Percentiles rank a stretch among this genome's conserved stretches.
Evolutionary conservation across 2,113 vertebrate genomes (phyloP).

Genomic region (Indri indri): DNA sequence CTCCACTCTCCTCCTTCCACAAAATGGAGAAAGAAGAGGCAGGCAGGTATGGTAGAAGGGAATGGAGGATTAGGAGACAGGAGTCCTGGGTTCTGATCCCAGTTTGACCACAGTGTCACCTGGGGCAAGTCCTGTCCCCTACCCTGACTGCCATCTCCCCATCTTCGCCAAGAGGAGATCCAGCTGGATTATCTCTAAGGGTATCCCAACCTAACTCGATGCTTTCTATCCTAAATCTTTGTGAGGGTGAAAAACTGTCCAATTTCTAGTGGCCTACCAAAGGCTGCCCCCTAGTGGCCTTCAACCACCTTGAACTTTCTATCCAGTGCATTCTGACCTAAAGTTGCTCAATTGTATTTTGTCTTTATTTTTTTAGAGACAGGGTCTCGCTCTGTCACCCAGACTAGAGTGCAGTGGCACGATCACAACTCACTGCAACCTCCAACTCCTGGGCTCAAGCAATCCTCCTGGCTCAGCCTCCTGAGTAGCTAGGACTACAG

Average conservation of each 20-base stretch:
- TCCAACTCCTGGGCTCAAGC: too few relatives aligned
- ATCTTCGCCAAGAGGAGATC: slow-evolving; percentile 8
- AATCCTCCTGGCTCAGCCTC: too few relatives aligned
- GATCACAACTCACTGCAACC: too few relatives aligned
- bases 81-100: neutral
- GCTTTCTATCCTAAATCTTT: slow-evolving; percentile 14
- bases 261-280: neutral
- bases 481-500: too few relatives aligned
- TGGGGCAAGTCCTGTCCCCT: neutral
- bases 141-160: neutral
- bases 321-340: neutral
- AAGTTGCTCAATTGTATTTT: neutral
- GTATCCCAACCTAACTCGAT: neutral
- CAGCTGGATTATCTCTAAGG: neutral
- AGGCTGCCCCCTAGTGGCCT: slow-evolving; percentile 67
- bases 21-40: neutral
- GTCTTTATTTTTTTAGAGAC: too few relatives aligned
- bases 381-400: too few relatives aligned
- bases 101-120: neutral
- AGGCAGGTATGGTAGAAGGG: neutral
- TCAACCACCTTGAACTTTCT: neutral
- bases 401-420: too few relatives aligned
- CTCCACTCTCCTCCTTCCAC: neutral
- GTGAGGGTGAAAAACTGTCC: neutral
- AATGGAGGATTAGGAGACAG: neutral